Evolutionary conservation across 2,113 vertebrate genomes (phyloP).

Genomic region (Varanus komodoensis): DNA sequence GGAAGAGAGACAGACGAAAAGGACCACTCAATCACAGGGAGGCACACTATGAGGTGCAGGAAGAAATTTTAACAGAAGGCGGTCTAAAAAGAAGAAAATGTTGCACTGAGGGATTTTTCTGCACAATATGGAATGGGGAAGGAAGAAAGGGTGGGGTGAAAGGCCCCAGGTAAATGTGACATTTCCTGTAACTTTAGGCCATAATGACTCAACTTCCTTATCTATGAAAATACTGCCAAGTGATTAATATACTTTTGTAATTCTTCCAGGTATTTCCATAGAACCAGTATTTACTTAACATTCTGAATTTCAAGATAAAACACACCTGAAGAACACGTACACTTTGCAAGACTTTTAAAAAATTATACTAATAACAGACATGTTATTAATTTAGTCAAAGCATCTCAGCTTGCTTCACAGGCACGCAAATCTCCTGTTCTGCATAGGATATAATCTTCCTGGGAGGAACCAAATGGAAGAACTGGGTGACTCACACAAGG

Average conservation of each 20-base stretch:
- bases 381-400: not conserved
- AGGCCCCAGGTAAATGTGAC: not conserved
- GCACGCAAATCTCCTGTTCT: accelerated
- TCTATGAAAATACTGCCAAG: accelerated
- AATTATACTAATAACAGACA: not conserved
- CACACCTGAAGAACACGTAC: not conserved
- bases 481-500: not conserved
- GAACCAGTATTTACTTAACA: not conserved
- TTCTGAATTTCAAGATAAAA: not conserved
- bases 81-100: not conserved
- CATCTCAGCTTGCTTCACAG: not conserved
- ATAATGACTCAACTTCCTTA: not conserved
- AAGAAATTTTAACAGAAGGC: not conserved
- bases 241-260: not conserved
- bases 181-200: accelerated
- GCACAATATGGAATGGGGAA: not conserved
- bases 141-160: not conserved
- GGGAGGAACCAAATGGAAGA: not conserved
- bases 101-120: not conserved
- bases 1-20: too few relatives aligned
- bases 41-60: not conserved
- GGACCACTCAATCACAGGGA: too few relatives aligned
- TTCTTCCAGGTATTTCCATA: not conserved
- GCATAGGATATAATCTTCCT: not conserved
- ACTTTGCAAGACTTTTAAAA: not conserved